Evolutionary conservation across 1,140 invertebrate genomes (phyloP), one percentile per base, ranked within the genome.

Genomic region (Paracyclopina nana): DNA sequence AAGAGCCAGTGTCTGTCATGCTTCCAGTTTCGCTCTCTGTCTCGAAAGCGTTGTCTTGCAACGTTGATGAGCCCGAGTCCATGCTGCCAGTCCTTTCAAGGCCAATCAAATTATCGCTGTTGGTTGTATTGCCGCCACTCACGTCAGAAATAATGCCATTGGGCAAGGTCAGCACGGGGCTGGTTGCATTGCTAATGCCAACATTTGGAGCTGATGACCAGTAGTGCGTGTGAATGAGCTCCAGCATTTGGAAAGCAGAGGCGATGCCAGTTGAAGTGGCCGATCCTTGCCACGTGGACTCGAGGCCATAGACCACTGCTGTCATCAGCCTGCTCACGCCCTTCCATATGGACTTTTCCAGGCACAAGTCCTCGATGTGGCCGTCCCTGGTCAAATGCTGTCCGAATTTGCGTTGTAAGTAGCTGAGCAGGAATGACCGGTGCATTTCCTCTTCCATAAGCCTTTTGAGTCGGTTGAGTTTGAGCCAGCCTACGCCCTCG

Each of bases 401-500:
- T 91, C 88, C 16, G 96, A 71, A 53, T 87, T 90, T 56, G 82
- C 80, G 63, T 98, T 98, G n/a, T 6, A 99, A 68, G 61, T 94
- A 88, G 44, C 82, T 86, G 1, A 97, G 76, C 8, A 96, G 82
- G 63, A 98, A 79, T 62, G 91, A 94, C 26, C 95, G 72, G 68
- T 97, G 94, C 49, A 83, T 95, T 68, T 99, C 95, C 66, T 98
- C 92, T 65, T 98, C 94, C 86, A 99, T 92, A 4, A 99, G 66
- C 62, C 94, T 92, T 60, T 87, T 90, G 16, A 98, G 68, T 28
- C 91, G 75, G 60, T 84, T 91, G 5, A 92, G 64, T 65, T 96
- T 94, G 16, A 98, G 68, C 86, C 92, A 97, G 28, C 91, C 87
- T 12, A 98, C 79, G 2, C 94, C 91, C 69, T 98, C 87, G 8